A percentile compares a stretch with the other conserved stretches of the same genome.
Evolutionary conservation across 2,113 vertebrate genomes (phyloP).

Genomic region (Theristicus caerulescens): DNA sequence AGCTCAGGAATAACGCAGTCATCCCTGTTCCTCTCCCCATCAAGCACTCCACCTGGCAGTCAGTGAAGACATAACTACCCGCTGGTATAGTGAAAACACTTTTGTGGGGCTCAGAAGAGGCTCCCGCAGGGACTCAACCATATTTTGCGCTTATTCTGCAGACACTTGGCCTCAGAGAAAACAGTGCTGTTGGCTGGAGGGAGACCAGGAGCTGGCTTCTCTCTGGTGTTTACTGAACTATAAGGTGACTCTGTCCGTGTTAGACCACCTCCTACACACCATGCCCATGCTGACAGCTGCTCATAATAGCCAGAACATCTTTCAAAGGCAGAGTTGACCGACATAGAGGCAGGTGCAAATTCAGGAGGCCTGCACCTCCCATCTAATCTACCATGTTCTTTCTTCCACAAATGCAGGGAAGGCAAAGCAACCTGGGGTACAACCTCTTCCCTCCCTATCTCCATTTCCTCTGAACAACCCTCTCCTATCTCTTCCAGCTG

Average conservation of each 20-base stretch:
- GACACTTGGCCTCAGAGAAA: not conserved
- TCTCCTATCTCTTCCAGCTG: not conserved
- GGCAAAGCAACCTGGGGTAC: not conserved
- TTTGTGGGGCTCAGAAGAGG: not conserved
- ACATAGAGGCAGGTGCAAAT: not conserved
- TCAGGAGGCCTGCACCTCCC: not conserved
- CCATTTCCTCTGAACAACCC: not conserved
- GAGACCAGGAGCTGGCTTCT: not conserved
- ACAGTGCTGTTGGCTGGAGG: not conserved
- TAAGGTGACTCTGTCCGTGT: accelerated
- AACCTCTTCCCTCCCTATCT: not conserved
- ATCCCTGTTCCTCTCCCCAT: not conserved
- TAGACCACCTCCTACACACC: not conserved
- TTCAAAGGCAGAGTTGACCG: not conserved
- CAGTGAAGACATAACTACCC: not conserved
- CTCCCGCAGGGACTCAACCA: accelerated
- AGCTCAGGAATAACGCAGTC: not conserved
- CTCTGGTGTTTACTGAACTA: not conserved
- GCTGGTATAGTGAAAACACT: accelerated
- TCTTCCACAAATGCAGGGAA: accelerated
- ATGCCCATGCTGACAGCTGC: not conserved
- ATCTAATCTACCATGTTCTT: not conserved
- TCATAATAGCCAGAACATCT: not conserved
- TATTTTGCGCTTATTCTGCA: not conserved
- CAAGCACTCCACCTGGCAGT: not conserved